Evolutionary conservation across 2,797 vertebrate genomes (phyloP).

Genomic region (Falco naumanni): DNA sequence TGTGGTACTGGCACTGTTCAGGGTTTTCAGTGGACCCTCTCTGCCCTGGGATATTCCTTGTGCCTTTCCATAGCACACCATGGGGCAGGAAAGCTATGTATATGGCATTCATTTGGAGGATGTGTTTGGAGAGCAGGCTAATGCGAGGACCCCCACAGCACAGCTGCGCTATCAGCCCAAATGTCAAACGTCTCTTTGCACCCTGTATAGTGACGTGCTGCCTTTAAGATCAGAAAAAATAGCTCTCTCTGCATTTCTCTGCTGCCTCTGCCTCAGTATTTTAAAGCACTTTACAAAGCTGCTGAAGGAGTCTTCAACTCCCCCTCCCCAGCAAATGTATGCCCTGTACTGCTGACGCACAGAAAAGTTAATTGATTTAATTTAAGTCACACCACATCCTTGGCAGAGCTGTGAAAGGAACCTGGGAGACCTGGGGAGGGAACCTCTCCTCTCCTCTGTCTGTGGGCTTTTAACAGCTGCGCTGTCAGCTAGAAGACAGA

Average conservation of each 20-base stretch:
- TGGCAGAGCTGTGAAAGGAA: conserved; percentile 49
- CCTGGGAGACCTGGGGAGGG: conserved; percentile 37
- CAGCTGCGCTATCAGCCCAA: background rate
- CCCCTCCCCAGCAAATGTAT: background rate
- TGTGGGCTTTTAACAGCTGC: background rate
- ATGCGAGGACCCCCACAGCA: background rate
- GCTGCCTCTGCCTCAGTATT: background rate
- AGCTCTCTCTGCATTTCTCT: background rate
- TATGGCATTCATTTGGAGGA: background rate
- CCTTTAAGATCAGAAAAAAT: background rate
- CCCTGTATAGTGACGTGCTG: background rate
- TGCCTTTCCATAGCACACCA: background rate
- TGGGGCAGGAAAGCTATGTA: background rate
- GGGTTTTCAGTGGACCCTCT: background rate
- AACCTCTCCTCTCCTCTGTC: background rate
- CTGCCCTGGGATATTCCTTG: background rate
- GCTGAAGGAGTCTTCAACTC: background rate
- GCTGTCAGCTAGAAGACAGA: background rate
- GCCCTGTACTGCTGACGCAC: background rate
- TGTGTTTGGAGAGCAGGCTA: background rate
- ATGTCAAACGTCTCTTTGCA: background rate
- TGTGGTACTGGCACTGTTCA: background rate
- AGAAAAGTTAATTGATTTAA: conserved; percentile 18
- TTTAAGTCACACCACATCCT: conserved; percentile 31
- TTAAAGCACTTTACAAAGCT: background rate